Evolutionary conservation across 2,797 vertebrate species (phyloP).

Genomic region (Sebastes oblongus): DNA sequence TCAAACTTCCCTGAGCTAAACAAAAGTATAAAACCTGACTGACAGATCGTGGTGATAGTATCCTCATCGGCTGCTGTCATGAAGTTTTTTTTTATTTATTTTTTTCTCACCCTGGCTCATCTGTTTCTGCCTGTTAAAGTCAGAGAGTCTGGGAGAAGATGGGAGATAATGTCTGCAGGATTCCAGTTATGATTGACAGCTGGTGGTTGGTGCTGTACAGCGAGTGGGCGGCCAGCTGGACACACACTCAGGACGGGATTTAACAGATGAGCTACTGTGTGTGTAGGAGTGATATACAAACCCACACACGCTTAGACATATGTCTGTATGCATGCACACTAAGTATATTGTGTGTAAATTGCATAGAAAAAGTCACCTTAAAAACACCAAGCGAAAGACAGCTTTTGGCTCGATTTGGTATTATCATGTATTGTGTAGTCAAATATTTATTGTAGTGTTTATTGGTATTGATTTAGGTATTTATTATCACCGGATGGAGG

Average conservation of each 20-base stretch:
- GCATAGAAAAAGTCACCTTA: not conserved
- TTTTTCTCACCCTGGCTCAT: not conserved
- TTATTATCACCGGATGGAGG: not conserved
- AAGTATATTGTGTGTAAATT: not conserved
- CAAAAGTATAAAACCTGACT: not conserved
- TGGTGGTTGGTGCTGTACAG: slow-evolving; percentile 17
- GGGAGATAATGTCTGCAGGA: slow-evolving; percentile 31
- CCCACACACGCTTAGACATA: not conserved
- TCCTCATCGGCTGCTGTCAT: slow-evolving; percentile 24
- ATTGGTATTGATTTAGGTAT: not conserved
- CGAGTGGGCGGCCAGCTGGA: slow-evolving; percentile 37
- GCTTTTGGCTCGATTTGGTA: not conserved
- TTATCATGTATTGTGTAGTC: not conserved
- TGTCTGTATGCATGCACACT: not conserved
- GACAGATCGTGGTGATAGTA: slow-evolving; percentile 1
- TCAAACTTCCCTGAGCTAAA: not conserved
- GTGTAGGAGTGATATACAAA: not conserved
- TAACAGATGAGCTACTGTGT: slow-evolving; percentile 5
- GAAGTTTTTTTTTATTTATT: not conserved
- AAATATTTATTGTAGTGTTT: not conserved
- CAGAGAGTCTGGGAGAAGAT: slow-evolving; percentile 14
- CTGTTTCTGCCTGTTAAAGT: slow-evolving; percentile 27
- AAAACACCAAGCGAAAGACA: not conserved
- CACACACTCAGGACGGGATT: not conserved
- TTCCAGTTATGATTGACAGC: slow-evolving; percentile 49